These are phyloP conservation scores for Poeciliopsis infans DNA, from an alignment of 2,797 vertebrate genomes.

Conservation along the genomic window DNA sequence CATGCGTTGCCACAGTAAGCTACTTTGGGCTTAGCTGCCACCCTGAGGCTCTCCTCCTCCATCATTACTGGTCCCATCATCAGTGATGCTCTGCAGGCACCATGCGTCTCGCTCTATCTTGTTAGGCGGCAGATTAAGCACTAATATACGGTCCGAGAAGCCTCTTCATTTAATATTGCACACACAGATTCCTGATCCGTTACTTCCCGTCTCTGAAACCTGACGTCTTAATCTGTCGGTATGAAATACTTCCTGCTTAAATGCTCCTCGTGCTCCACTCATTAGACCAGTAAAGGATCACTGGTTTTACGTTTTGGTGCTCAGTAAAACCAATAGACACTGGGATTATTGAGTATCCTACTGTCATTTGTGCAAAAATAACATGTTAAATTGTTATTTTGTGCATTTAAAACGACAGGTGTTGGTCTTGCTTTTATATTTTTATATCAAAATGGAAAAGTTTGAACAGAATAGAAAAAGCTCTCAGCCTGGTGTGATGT, in stretches of 20 bases:
- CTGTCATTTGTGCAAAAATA: not conserved
- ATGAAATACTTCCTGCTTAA: constrained; percentile 31
- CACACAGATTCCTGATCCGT: constrained; percentile 49
- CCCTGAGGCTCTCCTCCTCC: constrained; percentile 53
- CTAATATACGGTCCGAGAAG: constrained; percentile 61
- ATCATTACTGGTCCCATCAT: constrained; percentile 73
- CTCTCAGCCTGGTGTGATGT: not conserved
- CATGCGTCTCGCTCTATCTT: constrained; percentile 62
- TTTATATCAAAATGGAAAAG: not conserved
- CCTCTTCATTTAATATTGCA: constrained; percentile 52
- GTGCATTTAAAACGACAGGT: not conserved
- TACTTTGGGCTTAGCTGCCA: constrained; percentile 71
- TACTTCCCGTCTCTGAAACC: constrained; percentile 42
- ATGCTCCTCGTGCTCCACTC: constrained; percentile 18
- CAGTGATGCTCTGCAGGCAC: constrained; percentile 58
- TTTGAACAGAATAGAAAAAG: not conserved
- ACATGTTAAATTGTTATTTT: not conserved
- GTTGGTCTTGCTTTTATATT: not conserved
- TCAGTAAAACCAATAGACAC: constrained; percentile 5
- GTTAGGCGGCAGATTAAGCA: constrained; percentile 71
- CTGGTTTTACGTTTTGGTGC: constrained; percentile 19
- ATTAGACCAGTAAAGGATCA: constrained; percentile 33
- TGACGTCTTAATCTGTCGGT: constrained; percentile 62
- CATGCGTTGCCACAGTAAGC: constrained; percentile 62
- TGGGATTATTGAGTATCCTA: not conserved